Evolutionary conservation across 1,140 invertebrate species (phyloP).

Genomic region (Magallana gigas): DNA sequence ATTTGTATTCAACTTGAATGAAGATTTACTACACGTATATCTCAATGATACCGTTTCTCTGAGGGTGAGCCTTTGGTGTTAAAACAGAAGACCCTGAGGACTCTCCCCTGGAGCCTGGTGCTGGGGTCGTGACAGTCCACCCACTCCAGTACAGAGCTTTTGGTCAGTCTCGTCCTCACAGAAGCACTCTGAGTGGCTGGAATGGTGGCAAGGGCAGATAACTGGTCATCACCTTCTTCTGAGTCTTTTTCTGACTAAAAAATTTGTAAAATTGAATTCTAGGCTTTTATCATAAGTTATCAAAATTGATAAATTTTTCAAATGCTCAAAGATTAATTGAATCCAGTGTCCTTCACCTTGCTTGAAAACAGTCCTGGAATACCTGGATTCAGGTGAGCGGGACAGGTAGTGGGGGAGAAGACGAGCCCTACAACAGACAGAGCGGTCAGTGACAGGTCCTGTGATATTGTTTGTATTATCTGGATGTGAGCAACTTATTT

Average conservation of each 20-base stretch:
- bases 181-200: neutral
- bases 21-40: no score
- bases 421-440: constrained; percentile 39
- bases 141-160: neutral
- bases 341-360: no score
- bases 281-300: neutral
- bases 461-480: no score
- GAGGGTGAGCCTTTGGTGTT: neutral
- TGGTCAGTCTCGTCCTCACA: neutral
- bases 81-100: constrained; percentile 13
- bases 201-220: constrained; percentile 20
- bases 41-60: neutral
- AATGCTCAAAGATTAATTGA: no score
- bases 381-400: constrained; percentile 46
- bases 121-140: constrained; percentile 13
- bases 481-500: no score
- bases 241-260: neutral
- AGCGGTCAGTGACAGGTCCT: neutral
- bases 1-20: no score
- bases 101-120: neutral
- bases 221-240: constrained; percentile 5
- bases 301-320: neutral
- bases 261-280: neutral
- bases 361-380: constrained; percentile 13
- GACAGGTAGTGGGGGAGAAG: constrained; percentile 18